phyloP scores from a whole-genome alignment of 1,140 invertebrate genomes.

The Cephus cinctus region DNA sequence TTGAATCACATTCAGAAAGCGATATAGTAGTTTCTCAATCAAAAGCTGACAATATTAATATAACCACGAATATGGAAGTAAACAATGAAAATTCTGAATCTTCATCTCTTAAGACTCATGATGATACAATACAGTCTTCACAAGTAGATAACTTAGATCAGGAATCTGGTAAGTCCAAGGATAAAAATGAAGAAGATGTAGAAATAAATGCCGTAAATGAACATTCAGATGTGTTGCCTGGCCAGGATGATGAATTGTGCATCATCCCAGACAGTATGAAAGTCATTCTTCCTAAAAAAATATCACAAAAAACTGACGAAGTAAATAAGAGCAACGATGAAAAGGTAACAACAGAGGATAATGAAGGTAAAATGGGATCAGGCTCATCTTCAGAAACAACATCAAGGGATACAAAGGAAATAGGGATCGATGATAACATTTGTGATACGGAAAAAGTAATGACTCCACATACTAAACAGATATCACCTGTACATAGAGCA shows the following conservation, averaged over 20 bases:
- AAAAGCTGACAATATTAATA: slow-evolving; percentile 5
- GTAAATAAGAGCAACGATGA: not conserved
- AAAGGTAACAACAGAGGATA: slow-evolving; percentile 8
- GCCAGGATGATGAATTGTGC: slow-evolving; percentile 51
- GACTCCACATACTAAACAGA: too few species aligned
- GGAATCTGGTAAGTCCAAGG: too few species aligned
- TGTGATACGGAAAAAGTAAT: too few species aligned
- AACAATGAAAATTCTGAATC: too few species aligned
- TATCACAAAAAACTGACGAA: not conserved
- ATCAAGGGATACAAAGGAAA: slow-evolving; percentile 1
- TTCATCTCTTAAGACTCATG: too few species aligned
- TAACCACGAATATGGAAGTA: not conserved
- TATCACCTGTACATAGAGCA: slow-evolving; percentile 1
- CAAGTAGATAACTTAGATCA: too few species aligned
- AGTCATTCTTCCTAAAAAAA: slow-evolving; percentile 29
- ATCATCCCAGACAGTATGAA: slow-evolving; percentile 53
- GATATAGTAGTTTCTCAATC: too few species aligned
- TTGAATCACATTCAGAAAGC: too few species aligned
- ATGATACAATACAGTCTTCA: too few species aligned
- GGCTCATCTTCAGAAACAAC: not conserved
- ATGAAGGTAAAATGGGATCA: slow-evolving; percentile 12
- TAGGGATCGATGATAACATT: slow-evolving; percentile 5
- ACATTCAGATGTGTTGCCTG: slow-evolving; percentile 40
- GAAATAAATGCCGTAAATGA: slow-evolving; percentile 17
- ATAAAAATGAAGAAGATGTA: slow-evolving; percentile 10